Conservation (phyloP, 1,140 invertebrate genomes). For the Polypedilum vanderplanki region DNA sequence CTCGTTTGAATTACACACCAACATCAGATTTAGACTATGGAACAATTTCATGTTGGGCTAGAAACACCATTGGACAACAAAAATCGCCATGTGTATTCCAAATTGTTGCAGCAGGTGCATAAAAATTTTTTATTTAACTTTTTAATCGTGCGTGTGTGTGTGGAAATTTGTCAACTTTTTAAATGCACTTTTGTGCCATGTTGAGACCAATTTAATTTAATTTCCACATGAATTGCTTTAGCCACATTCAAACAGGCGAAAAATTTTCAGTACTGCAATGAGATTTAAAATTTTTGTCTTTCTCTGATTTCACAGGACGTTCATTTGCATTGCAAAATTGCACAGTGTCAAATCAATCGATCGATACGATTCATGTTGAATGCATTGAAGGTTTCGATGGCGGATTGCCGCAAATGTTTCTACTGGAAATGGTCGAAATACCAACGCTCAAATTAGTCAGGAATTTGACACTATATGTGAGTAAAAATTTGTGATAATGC, state of each 20-base stretch:
- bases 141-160: background rate
- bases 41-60: constrained; percentile 74
- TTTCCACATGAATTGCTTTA: background rate
- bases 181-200: too few relatives aligned
- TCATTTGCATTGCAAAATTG: constrained; percentile 82
- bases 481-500: constrained; percentile 29
- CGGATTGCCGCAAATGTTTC: constrained; percentile 70
- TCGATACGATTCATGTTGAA: constrained; percentile 68
- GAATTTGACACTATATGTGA: constrained; percentile 41
- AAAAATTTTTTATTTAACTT: background rate
- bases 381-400: constrained; percentile 80
- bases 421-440: constrained; percentile 65
- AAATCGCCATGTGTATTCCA: constrained; percentile 80
- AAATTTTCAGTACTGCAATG: background rate
- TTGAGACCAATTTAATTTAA: constrained; percentile 1
- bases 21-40: constrained; percentile 81
- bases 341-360: constrained; percentile 78
- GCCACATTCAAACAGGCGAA: background rate
- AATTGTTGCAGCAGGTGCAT: constrained; percentile 60
- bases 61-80: constrained; percentile 73
- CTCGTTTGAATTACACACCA: constrained; percentile 77
- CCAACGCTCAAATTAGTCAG: constrained; percentile 48
- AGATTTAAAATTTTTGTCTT: background rate
- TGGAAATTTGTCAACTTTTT: too few relatives aligned
- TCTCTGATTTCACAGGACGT: constrained; percentile 51